Conservation (phyloP, 2,888 invertebrate genomes). For the Dryocosmus kuriphilus region DNA sequence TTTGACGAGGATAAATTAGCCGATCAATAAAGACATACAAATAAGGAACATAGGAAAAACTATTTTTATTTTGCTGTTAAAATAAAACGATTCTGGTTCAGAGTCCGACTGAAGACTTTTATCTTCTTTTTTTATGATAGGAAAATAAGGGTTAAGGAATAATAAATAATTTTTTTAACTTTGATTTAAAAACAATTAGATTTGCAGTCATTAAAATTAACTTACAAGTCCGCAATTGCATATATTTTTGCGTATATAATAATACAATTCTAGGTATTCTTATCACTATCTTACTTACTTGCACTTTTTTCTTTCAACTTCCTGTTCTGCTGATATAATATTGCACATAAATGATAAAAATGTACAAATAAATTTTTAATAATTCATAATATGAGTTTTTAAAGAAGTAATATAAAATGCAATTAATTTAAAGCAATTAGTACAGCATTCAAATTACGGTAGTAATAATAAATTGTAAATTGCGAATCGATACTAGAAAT, state of each 20-base stretch:
- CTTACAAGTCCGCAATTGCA: background rate
- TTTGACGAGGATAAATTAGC: constrained; percentile 14
- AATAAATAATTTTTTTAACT: too few relatives aligned
- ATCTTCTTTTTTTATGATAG: background rate
- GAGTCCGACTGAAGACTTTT: background rate
- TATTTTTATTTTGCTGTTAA: background rate
- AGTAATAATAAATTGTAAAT: background rate
- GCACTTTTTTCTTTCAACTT: background rate
- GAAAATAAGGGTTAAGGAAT: too few relatives aligned
- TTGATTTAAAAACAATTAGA: too few relatives aligned
- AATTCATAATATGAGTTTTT: too few relatives aligned
- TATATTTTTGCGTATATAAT: background rate
- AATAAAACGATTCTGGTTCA: background rate
- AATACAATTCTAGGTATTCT: constrained; percentile 1
- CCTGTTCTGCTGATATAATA: background rate
- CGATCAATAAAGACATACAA: background rate
- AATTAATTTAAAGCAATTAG: background rate
- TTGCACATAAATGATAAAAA: background rate
- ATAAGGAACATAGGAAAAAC: constrained; percentile 13
- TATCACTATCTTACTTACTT: background rate
- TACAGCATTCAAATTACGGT: too few relatives aligned
- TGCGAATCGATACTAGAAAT: background rate
- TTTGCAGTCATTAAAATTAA: background rate
- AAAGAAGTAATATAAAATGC: background rate
- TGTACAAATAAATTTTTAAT: too few relatives aligned